Evolutionary conservation across 92 coral and sea anemone genomes (phyloP).

Genomic region (Muricea muricata): DNA sequence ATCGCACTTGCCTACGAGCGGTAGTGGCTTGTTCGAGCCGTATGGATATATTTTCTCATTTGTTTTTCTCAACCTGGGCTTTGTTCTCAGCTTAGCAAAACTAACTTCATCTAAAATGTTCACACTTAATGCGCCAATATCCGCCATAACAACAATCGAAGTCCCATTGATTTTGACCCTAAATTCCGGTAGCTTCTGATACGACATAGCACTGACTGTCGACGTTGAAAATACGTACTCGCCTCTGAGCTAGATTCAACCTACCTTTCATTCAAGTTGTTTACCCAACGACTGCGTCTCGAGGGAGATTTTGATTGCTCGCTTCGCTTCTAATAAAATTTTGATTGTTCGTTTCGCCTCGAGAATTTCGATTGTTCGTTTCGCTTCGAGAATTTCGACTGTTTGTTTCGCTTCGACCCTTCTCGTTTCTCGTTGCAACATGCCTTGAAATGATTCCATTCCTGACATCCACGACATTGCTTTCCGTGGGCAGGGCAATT

Average conservation of each 20-base stretch:
- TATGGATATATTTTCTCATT: constrained; percentile 3
- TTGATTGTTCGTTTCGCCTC: too few relatives aligned
- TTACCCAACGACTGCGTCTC: constrained; percentile 30
- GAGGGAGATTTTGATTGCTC: background rate
- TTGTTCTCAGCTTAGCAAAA: constrained; percentile 6
- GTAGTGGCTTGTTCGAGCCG: too few relatives aligned
- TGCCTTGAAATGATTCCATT: constrained; percentile 20
- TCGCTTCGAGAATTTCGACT: background rate
- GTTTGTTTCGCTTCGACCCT: background rate
- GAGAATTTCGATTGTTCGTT: background rate
- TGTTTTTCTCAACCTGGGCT: constrained; percentile 8
- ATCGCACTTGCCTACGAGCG: too few relatives aligned
- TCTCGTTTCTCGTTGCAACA: background rate
- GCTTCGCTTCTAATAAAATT: too few relatives aligned
- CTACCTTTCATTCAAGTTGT: constrained; percentile 24
- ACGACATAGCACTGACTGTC: too few relatives aligned
- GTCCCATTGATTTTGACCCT: constrained; percentile 36
- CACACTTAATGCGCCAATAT: constrained; percentile 42
- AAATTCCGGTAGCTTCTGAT: constrained; percentile 34
- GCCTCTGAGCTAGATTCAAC: constrained; percentile 14
- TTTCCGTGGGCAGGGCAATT: too few relatives aligned
- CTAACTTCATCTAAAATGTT: constrained; percentile 15
- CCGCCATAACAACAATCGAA: constrained; percentile 47
- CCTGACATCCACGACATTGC: too few relatives aligned
- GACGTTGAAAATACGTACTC: too few relatives aligned